phyloP scores from a whole-genome alignment of 2,113 vertebrate species.

The Pungitius pungitius region DNA sequence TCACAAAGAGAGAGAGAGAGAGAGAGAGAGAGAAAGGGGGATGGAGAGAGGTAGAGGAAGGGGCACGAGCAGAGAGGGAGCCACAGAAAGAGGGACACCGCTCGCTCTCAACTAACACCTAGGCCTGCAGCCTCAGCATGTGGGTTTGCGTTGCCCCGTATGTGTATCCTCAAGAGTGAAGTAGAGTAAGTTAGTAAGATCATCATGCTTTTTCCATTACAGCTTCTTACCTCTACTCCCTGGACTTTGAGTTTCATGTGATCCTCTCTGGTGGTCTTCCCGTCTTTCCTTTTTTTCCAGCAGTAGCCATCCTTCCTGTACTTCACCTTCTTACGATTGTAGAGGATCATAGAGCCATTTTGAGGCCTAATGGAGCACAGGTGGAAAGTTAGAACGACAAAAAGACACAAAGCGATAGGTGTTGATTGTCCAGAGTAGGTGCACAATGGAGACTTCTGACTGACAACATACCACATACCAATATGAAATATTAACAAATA shows the following conservation, averaged over 20 bases:
- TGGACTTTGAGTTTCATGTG: constrained; percentile 96
- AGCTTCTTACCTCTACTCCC: constrained; percentile 87
- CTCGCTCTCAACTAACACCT: constrained; percentile 47
- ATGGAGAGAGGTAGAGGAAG: constrained; percentile 36
- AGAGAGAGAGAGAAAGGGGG: constrained; percentile 35
- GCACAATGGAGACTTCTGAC: not conserved
- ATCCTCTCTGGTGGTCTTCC: constrained; percentile 93
- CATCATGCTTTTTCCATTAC: constrained; percentile 55
- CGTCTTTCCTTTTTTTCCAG: constrained; percentile 94
- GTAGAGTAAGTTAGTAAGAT: constrained; percentile 47
- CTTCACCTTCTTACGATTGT: constrained; percentile 94
- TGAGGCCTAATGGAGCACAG: constrained; percentile 80
- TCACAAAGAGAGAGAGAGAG: constrained; percentile 66
- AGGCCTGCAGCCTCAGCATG: constrained; percentile 44
- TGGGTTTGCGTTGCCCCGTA: constrained; percentile 39
- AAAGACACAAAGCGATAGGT: not conserved
- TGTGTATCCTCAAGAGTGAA: constrained; percentile 38
- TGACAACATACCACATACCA: not conserved
- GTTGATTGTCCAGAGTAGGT: constrained; percentile 1
- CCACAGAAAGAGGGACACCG: constrained; percentile 39
- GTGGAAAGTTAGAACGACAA: constrained; percentile 14
- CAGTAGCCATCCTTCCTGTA: constrained; percentile 93
- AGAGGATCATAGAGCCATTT: constrained; percentile 92
- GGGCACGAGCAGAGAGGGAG: constrained; percentile 32
- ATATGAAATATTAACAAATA: constrained; percentile 17